These are phyloP conservation scores for Macropodus opercularis DNA, from an alignment of 2,797 vertebrate genomes.

Conservation along the genomic window DNA sequence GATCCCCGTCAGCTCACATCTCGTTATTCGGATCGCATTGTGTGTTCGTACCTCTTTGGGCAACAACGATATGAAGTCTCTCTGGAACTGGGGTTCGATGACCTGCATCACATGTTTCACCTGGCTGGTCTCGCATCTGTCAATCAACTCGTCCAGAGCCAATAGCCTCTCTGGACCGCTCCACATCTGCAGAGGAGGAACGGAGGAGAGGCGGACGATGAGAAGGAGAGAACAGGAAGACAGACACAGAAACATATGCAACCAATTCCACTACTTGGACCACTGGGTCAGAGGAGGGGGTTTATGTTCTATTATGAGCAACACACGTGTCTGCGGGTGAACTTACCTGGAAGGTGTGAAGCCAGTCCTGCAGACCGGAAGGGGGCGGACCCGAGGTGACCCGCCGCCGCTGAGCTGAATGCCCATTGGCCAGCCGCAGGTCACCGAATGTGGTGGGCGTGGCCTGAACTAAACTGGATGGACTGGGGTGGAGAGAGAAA, in stretches of 20 bases:
- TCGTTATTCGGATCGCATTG: no score
- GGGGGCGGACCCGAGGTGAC: constrained; percentile 91
- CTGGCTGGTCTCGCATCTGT: constrained; percentile 92
- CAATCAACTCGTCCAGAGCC: constrained; percentile 94
- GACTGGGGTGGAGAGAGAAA: constrained; percentile 73
- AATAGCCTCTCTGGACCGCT: constrained; percentile 92
- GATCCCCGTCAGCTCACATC: no score
- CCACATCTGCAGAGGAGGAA: constrained; percentile 82
- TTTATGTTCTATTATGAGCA: no score
- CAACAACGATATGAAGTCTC: constrained; percentile 96
- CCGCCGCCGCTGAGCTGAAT: constrained; percentile 89
- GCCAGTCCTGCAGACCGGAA: constrained; percentile 92
- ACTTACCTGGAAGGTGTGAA: constrained; percentile 92
- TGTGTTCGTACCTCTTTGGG: constrained; percentile 89
- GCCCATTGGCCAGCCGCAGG: constrained; percentile 91
- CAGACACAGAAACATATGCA: no score
- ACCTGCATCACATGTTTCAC: constrained; percentile 98
- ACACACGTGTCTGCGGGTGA: neutral
- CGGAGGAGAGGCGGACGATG: no score
- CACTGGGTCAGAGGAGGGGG: no score
- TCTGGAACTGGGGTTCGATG: constrained; percentile 96
- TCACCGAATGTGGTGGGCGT: constrained; percentile 94
- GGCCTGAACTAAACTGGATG: constrained; percentile 86
- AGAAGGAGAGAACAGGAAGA: neutral
- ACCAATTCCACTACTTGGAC: no score